These are phyloP conservation scores for Cyprinodon diabolis DNA, from an alignment of 2,797 vertebrate species.

Conservation along the genomic window DNA sequence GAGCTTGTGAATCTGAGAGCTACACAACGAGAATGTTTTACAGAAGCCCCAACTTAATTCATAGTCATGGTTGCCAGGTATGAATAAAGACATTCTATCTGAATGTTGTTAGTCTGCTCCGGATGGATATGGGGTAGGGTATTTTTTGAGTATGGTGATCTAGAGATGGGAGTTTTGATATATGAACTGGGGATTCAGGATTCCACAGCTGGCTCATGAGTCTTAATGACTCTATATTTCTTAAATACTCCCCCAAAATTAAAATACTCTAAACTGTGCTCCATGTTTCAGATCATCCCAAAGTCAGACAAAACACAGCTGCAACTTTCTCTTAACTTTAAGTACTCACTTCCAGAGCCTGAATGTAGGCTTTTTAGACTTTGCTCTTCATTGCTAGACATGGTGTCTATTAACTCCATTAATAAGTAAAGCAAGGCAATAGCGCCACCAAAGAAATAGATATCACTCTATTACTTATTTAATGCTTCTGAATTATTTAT, in stretches of 20 bases:
- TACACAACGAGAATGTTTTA: slow-evolving; percentile 67
- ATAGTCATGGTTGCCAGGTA: slow-evolving; percentile 77
- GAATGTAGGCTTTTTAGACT: slow-evolving; percentile 51
- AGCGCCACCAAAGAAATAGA: slow-evolving; percentile 81
- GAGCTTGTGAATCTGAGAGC: slow-evolving; percentile 44
- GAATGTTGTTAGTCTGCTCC: slow-evolving; percentile 61
- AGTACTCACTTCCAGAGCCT: slow-evolving; percentile 64
- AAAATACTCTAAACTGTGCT: slow-evolving; percentile 73
- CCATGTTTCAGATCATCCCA: slow-evolving; percentile 54
- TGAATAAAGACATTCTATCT: slow-evolving; percentile 77
- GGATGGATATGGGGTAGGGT: slow-evolving; percentile 56
- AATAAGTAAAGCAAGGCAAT: slow-evolving; percentile 81
- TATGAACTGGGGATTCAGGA: slow-evolving; percentile 58
- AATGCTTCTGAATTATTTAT: slow-evolving; percentile 81
- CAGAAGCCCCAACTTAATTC: slow-evolving; percentile 68
- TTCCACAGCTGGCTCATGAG: slow-evolving; percentile 81
- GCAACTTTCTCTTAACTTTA: slow-evolving; percentile 66
- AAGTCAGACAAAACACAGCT: slow-evolving; percentile 42
- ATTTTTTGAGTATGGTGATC: slow-evolving; percentile 75
- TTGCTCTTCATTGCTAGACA: slow-evolving; percentile 66
- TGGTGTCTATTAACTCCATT: slow-evolving; percentile 76
- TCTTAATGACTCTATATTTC: slow-evolving; percentile 69
- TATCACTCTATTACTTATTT: slow-evolving; percentile 83
- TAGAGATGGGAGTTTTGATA: slow-evolving; percentile 46
- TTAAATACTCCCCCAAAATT: slow-evolving; percentile 52